Percentiles rank a stretch among this genome's conserved stretches.
Conservation (phyloP, 2,797 vertebrate genomes). For the Scolopax bukidnonensis region DNA sequence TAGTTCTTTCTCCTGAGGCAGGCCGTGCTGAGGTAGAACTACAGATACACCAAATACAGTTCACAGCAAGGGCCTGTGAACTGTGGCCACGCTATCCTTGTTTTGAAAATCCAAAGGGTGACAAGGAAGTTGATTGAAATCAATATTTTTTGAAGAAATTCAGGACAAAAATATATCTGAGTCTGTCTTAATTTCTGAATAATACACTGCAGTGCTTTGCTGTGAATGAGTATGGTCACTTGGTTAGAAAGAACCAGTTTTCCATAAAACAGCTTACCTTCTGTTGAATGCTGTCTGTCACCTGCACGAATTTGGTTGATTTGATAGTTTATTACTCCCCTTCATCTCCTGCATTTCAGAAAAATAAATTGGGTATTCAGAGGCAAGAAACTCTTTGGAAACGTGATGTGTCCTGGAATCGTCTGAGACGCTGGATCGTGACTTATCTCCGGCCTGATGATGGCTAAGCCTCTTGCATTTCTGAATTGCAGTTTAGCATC, state of each 20-base stretch:
- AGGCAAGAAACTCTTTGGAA: background rate
- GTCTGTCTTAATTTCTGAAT: background rate
- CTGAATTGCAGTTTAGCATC: background rate
- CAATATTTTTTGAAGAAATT: background rate
- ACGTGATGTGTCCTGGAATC: background rate
- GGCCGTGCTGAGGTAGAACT: background rate
- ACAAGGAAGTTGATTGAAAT: background rate
- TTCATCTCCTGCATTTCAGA: background rate
- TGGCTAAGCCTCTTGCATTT: background rate
- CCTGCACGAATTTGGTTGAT: background rate
- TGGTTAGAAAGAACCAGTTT: background rate
- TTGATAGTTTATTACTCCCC: background rate
- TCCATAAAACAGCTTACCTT: background rate
- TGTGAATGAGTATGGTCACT: background rate
- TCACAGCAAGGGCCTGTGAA: background rate
- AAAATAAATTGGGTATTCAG: background rate
- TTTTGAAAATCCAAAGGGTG: background rate
- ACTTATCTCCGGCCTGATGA: background rate
- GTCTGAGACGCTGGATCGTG: background rate
- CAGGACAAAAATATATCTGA: background rate
- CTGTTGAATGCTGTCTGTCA: background rate
- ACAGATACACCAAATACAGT: background rate
- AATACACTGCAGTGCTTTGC: background rate
- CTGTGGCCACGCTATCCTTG: background rate
- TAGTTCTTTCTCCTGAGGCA: background rate